These are phyloP conservation scores for Macropis europaea DNA, from an alignment of 2,888 invertebrate genomes.

Conservation along the genomic window DNA sequence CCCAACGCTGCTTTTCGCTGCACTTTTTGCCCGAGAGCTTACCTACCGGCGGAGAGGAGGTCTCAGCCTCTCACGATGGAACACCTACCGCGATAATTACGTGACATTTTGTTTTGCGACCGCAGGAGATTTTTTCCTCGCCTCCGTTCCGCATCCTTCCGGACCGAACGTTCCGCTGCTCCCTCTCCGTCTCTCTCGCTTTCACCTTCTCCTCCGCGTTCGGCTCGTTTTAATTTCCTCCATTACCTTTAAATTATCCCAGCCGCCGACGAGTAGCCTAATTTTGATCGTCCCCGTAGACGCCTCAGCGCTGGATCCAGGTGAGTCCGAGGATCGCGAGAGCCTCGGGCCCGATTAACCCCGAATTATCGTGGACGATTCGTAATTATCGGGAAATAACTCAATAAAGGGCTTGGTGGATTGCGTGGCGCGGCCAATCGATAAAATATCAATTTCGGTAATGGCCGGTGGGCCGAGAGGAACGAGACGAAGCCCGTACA, in stretches of 20 bases:
- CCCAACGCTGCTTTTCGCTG: constrained; percentile 59
- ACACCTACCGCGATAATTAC: constrained; percentile 76
- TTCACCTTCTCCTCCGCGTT: background rate
- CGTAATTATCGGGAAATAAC: constrained; percentile 76
- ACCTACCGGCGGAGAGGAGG: constrained; percentile 15
- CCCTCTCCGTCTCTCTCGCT: background rate
- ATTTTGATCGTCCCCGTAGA: constrained; percentile 27
- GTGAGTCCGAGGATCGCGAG: no score
- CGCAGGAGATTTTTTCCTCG: constrained; percentile 68
- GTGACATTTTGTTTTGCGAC: constrained; percentile 74
- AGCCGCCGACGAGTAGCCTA: constrained; percentile 36
- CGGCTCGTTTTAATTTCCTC: constrained; percentile 40
- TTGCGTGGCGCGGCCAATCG: constrained; percentile 65
- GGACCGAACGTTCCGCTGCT: background rate
- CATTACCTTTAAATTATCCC: constrained; percentile 44
- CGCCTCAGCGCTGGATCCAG: no score
- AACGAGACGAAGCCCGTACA: constrained; percentile 10
- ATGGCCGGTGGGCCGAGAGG: constrained; percentile 63
- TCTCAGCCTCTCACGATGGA: constrained; percentile 45
- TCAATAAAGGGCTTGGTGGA: constrained; percentile 70
- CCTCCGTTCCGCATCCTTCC: constrained; percentile 51
- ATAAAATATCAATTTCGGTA: constrained; percentile 79
- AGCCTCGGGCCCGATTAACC: constrained; percentile 39
- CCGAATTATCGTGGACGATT: constrained; percentile 74
- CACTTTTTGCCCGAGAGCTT: constrained; percentile 48